Conservation (phyloP, 2,113 vertebrate species). For the Brachypodius melanocephalos region DNA sequence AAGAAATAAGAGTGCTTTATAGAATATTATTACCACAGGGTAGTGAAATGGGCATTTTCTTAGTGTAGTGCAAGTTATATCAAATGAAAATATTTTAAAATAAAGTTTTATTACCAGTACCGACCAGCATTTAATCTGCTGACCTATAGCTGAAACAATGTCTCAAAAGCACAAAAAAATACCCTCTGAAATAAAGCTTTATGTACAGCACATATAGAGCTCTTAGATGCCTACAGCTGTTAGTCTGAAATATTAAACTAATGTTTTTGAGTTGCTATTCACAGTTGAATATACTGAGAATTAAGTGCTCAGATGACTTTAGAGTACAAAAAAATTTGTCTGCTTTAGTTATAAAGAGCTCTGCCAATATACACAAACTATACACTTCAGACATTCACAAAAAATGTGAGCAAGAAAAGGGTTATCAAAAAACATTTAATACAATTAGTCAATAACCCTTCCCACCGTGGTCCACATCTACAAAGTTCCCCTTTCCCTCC, state of each 20-base stretch:
- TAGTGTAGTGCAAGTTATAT: constrained; percentile 29
- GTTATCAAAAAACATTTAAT: constrained; percentile 83
- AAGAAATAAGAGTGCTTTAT: constrained; percentile 31
- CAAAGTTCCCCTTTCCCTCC: constrained; percentile 63
- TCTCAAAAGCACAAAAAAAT: constrained; percentile 63
- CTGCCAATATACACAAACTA: constrained; percentile 80
- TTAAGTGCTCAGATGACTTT: constrained; percentile 51
- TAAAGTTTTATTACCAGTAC: constrained; percentile 71
- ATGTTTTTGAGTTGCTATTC: constrained; percentile 41
- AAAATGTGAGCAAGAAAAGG: constrained; percentile 77
- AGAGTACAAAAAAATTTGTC: constrained; percentile 73
- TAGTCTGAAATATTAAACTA: constrained; percentile 53
- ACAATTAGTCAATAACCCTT: constrained; percentile 76
- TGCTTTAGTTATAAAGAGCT: constrained; percentile 81
- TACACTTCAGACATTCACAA: constrained; percentile 81
- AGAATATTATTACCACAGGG: constrained; percentile 43
- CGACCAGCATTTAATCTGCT: constrained; percentile 54
- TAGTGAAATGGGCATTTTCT: constrained; percentile 46
- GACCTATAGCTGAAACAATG: constrained; percentile 43
- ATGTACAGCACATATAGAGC: constrained; percentile 80
- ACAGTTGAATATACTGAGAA: constrained; percentile 54
- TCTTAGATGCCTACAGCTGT: constrained; percentile 69
- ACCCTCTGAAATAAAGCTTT: constrained; percentile 74
- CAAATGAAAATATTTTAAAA: constrained; percentile 54
- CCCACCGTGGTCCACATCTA: constrained; percentile 79